These are phyloP conservation scores for Beaufortia kweichowensis DNA, from an alignment of 2,113 vertebrate genomes.

Conservation along the genomic window DNA sequence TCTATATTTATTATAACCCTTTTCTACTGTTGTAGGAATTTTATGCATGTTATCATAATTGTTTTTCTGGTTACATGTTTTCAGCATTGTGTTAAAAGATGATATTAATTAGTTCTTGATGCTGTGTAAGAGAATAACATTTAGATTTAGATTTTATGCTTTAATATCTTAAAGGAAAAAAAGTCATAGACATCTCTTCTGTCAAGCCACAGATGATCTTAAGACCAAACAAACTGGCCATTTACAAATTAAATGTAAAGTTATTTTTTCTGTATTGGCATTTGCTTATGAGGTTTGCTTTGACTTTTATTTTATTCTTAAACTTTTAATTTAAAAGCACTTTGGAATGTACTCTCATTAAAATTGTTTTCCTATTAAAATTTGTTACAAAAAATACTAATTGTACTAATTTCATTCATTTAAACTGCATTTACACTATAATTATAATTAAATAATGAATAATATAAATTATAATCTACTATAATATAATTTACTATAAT, in stretches of 20 bases:
- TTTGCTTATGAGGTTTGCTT: background rate
- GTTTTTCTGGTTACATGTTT: background rate
- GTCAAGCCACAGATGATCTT: background rate
- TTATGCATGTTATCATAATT: background rate
- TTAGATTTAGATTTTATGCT: background rate
- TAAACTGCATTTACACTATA: no score
- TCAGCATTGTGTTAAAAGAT: background rate
- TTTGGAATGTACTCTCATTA: no score
- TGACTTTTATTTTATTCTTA: no score
- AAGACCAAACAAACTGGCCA: background rate
- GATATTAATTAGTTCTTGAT: background rate
- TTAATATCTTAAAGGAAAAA: background rate
- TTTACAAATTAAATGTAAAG: background rate
- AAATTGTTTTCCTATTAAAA: no score
- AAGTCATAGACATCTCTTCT: background rate
- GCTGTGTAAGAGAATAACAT: background rate
- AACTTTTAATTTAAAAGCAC: no score
- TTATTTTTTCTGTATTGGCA: background rate
- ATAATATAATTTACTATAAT: no score
- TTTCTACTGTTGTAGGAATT: background rate
- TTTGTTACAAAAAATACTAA: no score
- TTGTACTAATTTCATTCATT: no score
- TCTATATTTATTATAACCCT: background rate
- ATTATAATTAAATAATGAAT: no score
- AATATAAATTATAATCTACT: no score